A percentile compares a stretch with the other conserved stretches of the same genome.
These are phyloP conservation scores for Mechanitis messenoides DNA, from an alignment of 2,888 invertebrate genomes.

Conservation along the genomic window DNA sequence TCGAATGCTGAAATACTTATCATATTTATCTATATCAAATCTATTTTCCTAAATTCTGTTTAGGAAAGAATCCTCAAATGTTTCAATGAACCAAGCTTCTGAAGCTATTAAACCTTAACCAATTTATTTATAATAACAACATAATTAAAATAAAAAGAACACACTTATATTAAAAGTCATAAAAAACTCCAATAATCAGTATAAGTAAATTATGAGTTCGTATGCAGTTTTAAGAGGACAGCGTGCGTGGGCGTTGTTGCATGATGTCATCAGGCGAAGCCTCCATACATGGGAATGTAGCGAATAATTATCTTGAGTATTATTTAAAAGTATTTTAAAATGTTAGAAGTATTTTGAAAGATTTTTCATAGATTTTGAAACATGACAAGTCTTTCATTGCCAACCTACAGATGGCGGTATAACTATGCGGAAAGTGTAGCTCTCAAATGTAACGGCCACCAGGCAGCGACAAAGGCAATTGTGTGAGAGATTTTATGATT, in stretches of 20 bases:
- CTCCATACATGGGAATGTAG: slow-evolving; percentile 18
- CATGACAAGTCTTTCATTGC: no score
- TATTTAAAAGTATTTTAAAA: no score
- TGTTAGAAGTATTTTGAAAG: no score
- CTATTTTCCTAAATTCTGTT: not conserved
- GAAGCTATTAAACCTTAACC: not conserved
- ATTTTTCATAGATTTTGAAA: no score
- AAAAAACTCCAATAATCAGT: slow-evolving; percentile 14
- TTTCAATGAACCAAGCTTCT: not conserved
- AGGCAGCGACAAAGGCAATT: no score
- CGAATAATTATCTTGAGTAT: slow-evolving; percentile 21
- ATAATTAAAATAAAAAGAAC: not conserved
- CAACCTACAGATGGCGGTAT: no score
- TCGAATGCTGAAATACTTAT: not conserved
- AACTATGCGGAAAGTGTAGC: no score
- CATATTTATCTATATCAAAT: not conserved
- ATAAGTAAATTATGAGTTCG: slow-evolving; percentile 5
- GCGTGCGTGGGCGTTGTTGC: slow-evolving; percentile 21
- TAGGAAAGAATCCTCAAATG: no score
- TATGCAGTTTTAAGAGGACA: not conserved
- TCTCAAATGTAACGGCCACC: no score
- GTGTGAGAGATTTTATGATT: no score
- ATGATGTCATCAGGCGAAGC: slow-evolving; percentile 24
- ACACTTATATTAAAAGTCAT: not conserved
- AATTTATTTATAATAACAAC: not conserved